phyloP scores from a whole-genome alignment of 2,797 vertebrate species.

The Dendrocincla fuliginosa region DNA sequence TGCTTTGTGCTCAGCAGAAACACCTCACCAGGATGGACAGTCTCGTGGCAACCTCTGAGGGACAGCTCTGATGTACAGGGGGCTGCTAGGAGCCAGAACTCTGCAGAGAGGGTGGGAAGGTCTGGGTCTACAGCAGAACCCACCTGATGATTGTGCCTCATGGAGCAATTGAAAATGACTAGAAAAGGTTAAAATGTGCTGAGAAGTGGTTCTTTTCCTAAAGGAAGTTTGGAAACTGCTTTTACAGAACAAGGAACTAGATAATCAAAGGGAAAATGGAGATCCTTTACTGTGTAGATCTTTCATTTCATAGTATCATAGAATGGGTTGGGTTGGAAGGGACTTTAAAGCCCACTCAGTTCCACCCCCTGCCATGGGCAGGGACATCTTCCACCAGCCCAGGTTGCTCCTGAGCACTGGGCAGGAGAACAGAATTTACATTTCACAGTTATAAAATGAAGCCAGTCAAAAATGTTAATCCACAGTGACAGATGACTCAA shows the following conservation, averaged over 20 bases:
- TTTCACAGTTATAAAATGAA: background rate
- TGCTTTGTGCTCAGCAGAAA: background rate
- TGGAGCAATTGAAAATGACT: background rate
- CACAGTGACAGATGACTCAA: background rate
- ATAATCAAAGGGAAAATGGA: background rate
- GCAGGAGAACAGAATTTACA: background rate
- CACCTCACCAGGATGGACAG: background rate
- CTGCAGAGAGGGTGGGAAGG: background rate
- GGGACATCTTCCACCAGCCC: rapidly evolving
- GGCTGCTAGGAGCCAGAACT: background rate
- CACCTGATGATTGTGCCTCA: background rate
- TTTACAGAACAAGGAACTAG: background rate
- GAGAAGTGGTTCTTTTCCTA: background rate
- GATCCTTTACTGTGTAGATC: background rate
- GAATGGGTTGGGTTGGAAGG: background rate
- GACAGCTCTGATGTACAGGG: background rate
- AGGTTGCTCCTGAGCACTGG: background rate
- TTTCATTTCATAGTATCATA: background rate
- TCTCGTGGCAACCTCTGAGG: background rate
- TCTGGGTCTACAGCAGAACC: background rate
- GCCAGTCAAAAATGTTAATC: background rate
- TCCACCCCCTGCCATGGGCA: background rate
- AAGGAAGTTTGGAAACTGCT: background rate
- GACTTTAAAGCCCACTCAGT: background rate
- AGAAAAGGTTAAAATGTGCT: background rate